phyloP scores from a whole-genome alignment of 2,797 vertebrate species.

The Arrhamphus sclerolepis region DNA sequence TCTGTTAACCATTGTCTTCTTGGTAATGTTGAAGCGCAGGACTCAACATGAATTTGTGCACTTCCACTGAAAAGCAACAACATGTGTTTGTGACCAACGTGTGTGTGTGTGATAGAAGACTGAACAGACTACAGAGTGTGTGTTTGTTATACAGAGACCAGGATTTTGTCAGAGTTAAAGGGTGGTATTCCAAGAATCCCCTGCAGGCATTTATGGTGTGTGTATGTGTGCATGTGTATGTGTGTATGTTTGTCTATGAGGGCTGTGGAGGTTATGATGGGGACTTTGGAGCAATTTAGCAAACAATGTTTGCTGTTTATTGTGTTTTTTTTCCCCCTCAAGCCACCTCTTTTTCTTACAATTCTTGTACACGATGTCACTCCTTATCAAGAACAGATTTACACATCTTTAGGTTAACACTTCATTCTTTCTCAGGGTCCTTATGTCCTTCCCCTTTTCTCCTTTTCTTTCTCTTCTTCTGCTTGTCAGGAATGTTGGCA shows the following conservation, averaged over 20 bases:
- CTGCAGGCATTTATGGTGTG: conserved; percentile 53
- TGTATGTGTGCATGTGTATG: conserved; percentile 32
- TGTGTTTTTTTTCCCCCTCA: conserved; percentile 9
- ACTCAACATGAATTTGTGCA: conserved; percentile 5
- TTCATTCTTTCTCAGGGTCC: conserved; percentile 34
- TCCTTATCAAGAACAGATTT: conserved; percentile 48
- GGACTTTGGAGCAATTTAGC: conserved; percentile 65
- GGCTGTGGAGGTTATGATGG: conserved; percentile 62
- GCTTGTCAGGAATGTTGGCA: conserved; percentile 84
- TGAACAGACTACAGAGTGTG: conserved; percentile 9
- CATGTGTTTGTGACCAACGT: neutral
- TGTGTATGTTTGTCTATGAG: conserved; percentile 20
- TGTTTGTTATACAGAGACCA: conserved; percentile 38
- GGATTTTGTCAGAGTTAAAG: conserved; percentile 53
- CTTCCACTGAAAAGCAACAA: conserved; percentile 5
- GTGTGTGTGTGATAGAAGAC: neutral
- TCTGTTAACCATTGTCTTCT: conserved; percentile 16
- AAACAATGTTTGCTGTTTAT: conserved; percentile 62
- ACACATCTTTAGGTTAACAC: conserved; percentile 31
- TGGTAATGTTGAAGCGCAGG: conserved; percentile 5
- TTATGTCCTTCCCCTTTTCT: conserved; percentile 29
- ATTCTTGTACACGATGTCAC: conserved; percentile 52
- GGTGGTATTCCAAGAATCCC: conserved; percentile 67
- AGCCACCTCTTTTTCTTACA: conserved; percentile 38
- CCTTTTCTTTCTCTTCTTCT: conserved; percentile 52